phyloP scores from a whole-genome alignment of 2,888 invertebrate species.

The Lysandra bellargus region DNA sequence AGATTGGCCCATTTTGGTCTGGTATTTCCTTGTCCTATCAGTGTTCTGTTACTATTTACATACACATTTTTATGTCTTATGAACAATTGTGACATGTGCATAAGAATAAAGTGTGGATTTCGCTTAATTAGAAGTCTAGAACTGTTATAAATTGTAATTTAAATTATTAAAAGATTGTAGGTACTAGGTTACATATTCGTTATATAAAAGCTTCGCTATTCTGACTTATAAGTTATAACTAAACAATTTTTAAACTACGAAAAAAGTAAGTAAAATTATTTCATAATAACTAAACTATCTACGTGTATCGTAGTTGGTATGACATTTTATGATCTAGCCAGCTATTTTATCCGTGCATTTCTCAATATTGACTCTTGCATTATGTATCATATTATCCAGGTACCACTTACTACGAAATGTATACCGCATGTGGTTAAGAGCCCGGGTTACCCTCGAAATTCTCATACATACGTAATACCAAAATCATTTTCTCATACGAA shows the following conservation, averaged over 20 bases:
- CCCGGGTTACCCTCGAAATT: too few species aligned
- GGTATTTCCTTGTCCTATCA: background rate
- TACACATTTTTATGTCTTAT: background rate
- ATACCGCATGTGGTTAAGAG: slow-evolving; percentile 19
- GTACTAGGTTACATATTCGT: too few species aligned
- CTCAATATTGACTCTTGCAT: slow-evolving; percentile 11
- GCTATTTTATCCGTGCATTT: background rate
- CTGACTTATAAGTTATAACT: too few species aligned
- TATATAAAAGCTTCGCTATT: too few species aligned
- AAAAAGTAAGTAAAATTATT: background rate
- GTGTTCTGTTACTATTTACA: background rate
- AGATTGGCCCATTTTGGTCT: slow-evolving; percentile 14
- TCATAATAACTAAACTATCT: too few species aligned
- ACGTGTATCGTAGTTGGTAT: background rate
- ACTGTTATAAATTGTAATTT: too few species aligned
- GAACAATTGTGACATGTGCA: background rate
- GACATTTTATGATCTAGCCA: slow-evolving; percentile 7
- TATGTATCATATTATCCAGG: slow-evolving; percentile 13
- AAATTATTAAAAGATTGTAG: too few species aligned
- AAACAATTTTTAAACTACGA: background rate
- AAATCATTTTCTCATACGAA: too few species aligned
- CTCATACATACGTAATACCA: too few species aligned
- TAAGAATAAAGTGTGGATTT: too few species aligned
- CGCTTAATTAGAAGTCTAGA: too few species aligned
- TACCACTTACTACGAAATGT: slow-evolving; percentile 13